Evolutionary conservation across 2,113 vertebrate genomes (phyloP).

Genomic region (Notothenia rossii): DNA sequence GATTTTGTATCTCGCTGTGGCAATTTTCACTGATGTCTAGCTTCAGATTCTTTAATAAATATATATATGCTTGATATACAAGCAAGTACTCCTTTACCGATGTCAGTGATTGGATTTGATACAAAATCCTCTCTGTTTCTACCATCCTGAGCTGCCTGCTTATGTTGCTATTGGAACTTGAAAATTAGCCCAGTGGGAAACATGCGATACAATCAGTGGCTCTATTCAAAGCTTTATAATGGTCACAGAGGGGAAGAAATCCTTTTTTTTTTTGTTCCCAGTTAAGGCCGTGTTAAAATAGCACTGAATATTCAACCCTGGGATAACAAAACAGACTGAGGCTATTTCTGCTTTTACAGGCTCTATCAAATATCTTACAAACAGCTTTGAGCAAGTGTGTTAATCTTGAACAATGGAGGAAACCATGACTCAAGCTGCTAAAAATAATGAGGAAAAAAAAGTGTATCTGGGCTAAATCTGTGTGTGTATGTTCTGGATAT

Average conservation of each 20-base stretch:
- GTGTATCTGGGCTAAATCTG: constrained; percentile 19
- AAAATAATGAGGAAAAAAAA: constrained; percentile 60
- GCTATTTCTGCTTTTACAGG: constrained; percentile 14
- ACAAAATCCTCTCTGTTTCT: not conserved
- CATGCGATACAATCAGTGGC: constrained; percentile 29
- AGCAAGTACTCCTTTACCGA: not conserved
- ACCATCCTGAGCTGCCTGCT: not conserved
- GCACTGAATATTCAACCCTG: constrained; percentile 3
- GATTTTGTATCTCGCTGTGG: not conserved
- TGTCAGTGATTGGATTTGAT: constrained; percentile 34
- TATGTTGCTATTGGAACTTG: not conserved
- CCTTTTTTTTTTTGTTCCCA: constrained; percentile 40
- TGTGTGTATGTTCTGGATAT: constrained; percentile 40
- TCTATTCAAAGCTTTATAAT: constrained; percentile 29
- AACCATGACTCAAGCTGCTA: constrained; percentile 56
- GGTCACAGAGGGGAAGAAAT: constrained; percentile 31
- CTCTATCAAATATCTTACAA: constrained; percentile 36
- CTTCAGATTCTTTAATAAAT: not conserved
- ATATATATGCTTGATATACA: not conserved
- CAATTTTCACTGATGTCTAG: not conserved
- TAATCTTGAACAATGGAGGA: constrained; percentile 62
- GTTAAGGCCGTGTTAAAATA: constrained; percentile 51
- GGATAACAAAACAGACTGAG: constrained; percentile 19
- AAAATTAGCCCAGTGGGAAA: constrained; percentile 26
- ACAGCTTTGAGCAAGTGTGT: constrained; percentile 26